These are phyloP conservation scores for Porites divaricata DNA, from an alignment of 92 coral and sea anemone species.

Conservation along the genomic window DNA sequence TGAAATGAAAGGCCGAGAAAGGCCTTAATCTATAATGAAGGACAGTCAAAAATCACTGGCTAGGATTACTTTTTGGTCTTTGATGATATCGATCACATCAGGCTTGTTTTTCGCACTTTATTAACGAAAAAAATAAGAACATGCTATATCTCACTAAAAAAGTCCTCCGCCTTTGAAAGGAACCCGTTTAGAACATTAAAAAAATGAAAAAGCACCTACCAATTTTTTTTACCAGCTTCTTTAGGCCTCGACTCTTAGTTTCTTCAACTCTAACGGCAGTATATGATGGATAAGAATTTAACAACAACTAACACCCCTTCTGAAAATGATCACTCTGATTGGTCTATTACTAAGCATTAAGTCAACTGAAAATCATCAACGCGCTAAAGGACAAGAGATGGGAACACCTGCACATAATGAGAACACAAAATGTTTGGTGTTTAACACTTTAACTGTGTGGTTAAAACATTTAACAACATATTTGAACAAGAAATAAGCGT, in stretches of 20 bases:
- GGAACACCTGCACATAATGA: not conserved
- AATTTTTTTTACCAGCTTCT: not conserved
- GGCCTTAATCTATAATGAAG: too few relatives aligned
- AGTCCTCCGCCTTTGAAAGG: not conserved
- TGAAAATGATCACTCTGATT: not conserved
- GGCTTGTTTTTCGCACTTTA: too few relatives aligned
- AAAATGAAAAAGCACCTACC: conserved; percentile 10
- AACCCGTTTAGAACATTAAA: not conserved
- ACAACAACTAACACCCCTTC: not conserved
- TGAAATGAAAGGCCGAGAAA: too few relatives aligned
- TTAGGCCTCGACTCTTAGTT: not conserved
- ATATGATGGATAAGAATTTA: conserved; percentile 12
- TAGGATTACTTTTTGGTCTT: too few relatives aligned
- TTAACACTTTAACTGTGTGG: conserved; percentile 12
- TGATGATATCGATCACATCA: too few relatives aligned
- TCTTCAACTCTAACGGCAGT: not conserved
- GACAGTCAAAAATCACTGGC: too few relatives aligned
- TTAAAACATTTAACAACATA: conserved; percentile 2
- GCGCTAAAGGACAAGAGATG: conserved; percentile 8
- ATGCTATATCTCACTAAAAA: too few relatives aligned
- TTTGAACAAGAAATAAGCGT: conserved; percentile 1
- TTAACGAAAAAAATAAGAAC: too few relatives aligned
- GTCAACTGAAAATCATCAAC: conserved; percentile 26
- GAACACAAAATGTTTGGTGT: conserved; percentile 28
- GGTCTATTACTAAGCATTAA: conserved; percentile 26